phyloP scores from a whole-genome alignment of 2,113 vertebrate genomes.

The Philantomba maxwellii region DNA sequence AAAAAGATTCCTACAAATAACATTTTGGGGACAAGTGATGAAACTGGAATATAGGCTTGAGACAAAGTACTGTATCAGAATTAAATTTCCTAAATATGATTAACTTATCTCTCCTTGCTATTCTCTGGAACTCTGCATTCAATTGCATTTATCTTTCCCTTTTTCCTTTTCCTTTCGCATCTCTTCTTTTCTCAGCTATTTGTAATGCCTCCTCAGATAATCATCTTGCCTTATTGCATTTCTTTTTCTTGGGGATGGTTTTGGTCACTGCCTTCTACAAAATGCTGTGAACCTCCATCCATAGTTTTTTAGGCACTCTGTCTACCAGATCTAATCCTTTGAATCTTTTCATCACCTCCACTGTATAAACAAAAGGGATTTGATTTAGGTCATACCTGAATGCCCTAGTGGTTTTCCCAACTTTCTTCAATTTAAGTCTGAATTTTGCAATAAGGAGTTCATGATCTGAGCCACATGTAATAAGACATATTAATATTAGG shows the following conservation, averaged over 20 bases:
- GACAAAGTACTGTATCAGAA: neutral
- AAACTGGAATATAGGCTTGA: neutral
- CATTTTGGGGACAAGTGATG: neutral
- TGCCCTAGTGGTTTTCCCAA: neutral
- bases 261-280: neutral
- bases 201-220: neutral
- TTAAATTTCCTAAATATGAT: slow-evolving; percentile 20
- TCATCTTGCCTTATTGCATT: neutral
- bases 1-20: slow-evolving; percentile 8
- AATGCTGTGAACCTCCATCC: neutral
- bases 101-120: neutral
- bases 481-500: neutral
- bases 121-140: neutral
- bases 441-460: neutral
- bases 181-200: neutral
- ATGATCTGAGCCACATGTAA: neutral
- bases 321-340: neutral
- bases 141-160: neutral
- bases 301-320: neutral
- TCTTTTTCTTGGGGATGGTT: neutral
- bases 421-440: neutral
- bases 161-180: neutral
- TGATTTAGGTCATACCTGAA: neutral
- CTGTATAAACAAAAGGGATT: neutral
- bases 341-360: neutral